Evolutionary conservation across 2,113 vertebrate genomes (phyloP).

Genomic region (Phaethon lepturus): DNA sequence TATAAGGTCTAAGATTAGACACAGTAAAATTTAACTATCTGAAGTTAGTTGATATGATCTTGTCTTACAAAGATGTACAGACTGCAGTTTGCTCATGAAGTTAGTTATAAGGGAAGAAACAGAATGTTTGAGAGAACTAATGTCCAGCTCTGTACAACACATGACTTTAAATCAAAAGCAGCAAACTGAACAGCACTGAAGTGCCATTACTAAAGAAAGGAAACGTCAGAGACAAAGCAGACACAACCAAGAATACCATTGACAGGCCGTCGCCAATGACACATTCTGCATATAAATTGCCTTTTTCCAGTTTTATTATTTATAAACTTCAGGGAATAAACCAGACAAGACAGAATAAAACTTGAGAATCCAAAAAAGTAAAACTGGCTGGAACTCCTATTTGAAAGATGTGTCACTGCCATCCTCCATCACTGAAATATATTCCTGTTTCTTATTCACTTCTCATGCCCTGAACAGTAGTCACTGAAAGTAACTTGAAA

Average conservation of each 20-base stretch:
- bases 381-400: background rate
- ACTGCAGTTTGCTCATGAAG: background rate
- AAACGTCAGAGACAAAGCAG: background rate
- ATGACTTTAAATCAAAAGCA: background rate
- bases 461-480: background rate
- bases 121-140: background rate
- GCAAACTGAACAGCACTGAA: background rate
- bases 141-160: background rate
- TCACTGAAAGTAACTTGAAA: background rate
- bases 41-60: background rate
- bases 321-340: background rate
- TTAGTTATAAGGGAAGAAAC: background rate
- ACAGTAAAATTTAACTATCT: background rate
- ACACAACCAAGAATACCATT: background rate
- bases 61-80: background rate
- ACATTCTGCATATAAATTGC: background rate
- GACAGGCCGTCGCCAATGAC: fast-evolving
- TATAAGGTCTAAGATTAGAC: background rate
- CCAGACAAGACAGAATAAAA: background rate
- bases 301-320: background rate
- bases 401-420: background rate
- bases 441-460: background rate
- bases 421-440: background rate
- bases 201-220: background rate
- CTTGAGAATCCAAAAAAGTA: background rate